Base-by-base conservation (phyloP, 2,113 vertebrate species). In the Cinclus cinclus region DNA sequence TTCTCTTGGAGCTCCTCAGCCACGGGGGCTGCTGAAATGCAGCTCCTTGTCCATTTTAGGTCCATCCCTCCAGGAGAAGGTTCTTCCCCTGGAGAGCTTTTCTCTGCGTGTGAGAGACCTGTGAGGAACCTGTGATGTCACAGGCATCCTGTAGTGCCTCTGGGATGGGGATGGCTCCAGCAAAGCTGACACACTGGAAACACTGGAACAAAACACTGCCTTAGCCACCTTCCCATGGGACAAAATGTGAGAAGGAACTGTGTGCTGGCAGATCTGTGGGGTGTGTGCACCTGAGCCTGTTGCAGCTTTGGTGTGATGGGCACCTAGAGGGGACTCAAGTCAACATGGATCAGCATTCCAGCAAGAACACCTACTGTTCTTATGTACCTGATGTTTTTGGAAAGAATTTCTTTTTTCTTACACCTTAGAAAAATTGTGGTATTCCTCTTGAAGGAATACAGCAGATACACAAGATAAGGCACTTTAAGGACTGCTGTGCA, bases 401-500 rank as follows among this genome's bases (percentile, higher is more conserved):
- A 87, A 87, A 74, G 24, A 35, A 44, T 46, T 20, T 25, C 8
- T 73, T 35, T 6, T 2, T 77, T 86, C 4, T 37, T 37, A 23
- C 47, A 50, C 30, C 15, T 55, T 33, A 35, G 33, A 37, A 49
- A 53, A 52, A 44, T 5, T 46, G 37, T 27, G 64, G 42, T 50
- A 25, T 8, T 81, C 28, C 11, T 33, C 7, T 14, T 65, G 24
- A 76, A 52, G 13, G 3, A 4, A 25, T 42, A 19, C 12, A 33
- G 15, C 8, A 53, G 35, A 16, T 47, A 49, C 3, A 6, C 0
- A 7, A 79, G 41, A 39, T 46, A 3, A 22, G 24, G 28, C 0
- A 2, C 46, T 78, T 87, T 7, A 76, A 64, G 11, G 5, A 20
- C 16, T 35, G 56, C n/a, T 62, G 83, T 67, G 15, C 5, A 10